phyloP scores from a whole-genome alignment of 2,888 invertebrate genomes.

The Ennomos erosarius region DNA sequence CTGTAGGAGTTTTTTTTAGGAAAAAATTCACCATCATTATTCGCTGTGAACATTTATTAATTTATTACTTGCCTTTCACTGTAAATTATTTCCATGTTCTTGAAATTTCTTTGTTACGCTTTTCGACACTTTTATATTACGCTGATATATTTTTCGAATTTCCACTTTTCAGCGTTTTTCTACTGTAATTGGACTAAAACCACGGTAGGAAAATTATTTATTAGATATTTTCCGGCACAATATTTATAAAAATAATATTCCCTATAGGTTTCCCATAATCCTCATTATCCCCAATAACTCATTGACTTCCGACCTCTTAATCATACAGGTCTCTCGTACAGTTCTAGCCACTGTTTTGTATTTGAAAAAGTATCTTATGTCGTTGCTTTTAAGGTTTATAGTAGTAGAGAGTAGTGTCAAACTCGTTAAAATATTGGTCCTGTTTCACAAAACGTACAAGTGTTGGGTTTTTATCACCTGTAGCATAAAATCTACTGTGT shows the following conservation, averaged over 20 bases:
- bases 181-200: too few relatives aligned
- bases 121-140: too few relatives aligned
- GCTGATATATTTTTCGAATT: too few relatives aligned
- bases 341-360: background rate
- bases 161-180: too few relatives aligned
- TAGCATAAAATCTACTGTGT: too few relatives aligned
- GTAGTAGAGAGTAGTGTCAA: background rate
- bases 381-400: constrained; percentile 1
- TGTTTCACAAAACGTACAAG: constrained; percentile 15
- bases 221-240: background rate
- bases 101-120: too few relatives aligned
- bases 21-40: too few relatives aligned
- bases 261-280: constrained; percentile 26
- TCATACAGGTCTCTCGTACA: constrained; percentile 27
- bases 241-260: constrained; percentile 13
- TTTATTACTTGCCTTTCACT: too few relatives aligned
- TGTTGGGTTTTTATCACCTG: background rate
- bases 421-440: constrained; percentile 11
- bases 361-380: constrained; percentile 8
- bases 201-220: too few relatives aligned
- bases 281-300: constrained; percentile 40
- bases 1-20: too few relatives aligned
- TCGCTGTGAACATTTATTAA: too few relatives aligned
- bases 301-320: constrained; percentile 38
- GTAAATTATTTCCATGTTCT: too few relatives aligned